A percentile compares a stretch with the other conserved stretches of the same genome.
Evolutionary conservation across 2,797 vertebrate species (phyloP).

Genomic region (Macroramphosus scolopax): DNA sequence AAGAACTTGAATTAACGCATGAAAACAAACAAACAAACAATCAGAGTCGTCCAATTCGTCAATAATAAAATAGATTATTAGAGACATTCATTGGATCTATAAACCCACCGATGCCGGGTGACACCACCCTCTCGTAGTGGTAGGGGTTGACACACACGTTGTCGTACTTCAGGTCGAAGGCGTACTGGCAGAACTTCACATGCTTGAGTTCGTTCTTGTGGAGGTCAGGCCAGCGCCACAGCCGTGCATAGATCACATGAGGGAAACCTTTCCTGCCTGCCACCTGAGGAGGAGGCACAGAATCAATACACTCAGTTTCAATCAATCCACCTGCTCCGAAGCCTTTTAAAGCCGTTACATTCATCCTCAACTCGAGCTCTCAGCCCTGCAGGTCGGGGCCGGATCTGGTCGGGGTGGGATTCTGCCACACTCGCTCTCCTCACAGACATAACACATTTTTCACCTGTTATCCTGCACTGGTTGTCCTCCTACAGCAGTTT

Average conservation of each 20-base stretch:
- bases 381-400: too few relatives aligned
- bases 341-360: too few relatives aligned
- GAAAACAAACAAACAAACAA: not conserved
- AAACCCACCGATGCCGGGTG: conserved; percentile 77
- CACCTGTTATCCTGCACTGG: too few relatives aligned
- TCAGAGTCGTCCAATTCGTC: conserved; percentile 2
- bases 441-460: too few relatives aligned
- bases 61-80: too few relatives aligned
- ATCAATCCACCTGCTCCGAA: not conserved
- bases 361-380: too few relatives aligned
- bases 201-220: conserved; percentile 87
- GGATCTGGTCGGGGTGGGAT: too few relatives aligned
- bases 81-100: too few relatives aligned
- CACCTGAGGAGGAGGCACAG: conserved; percentile 57
- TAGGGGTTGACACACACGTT: conserved; percentile 83
- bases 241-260: conserved; percentile 80
- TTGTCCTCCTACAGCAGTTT: too few relatives aligned
- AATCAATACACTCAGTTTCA: not conserved
- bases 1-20: conserved; percentile 4
- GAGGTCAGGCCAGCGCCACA: conserved; percentile 83
- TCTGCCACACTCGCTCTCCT: too few relatives aligned
- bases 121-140: conserved; percentile 83
- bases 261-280: conserved; percentile 82
- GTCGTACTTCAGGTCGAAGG: conserved; percentile 85
- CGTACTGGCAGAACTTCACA: conserved; percentile 82